These are phyloP conservation scores for Pipistrellus pipistrellus DNA, from an alignment of 2,797 vertebrate species.

Conservation along the genomic window DNA sequence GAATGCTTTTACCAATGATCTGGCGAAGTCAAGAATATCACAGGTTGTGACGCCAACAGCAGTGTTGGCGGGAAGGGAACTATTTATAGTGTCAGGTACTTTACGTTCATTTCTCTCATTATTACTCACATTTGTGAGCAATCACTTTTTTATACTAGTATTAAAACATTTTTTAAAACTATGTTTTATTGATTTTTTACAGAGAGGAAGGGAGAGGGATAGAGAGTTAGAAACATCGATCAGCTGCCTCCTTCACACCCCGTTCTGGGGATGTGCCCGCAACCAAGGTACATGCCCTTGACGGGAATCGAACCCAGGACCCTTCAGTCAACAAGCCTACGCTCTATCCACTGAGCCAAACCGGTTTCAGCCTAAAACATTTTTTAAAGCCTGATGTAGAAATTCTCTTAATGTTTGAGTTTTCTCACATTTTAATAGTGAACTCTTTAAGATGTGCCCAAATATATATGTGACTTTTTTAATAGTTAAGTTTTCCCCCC, in stretches of 20 bases:
- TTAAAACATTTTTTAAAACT: not conserved
- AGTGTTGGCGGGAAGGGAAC: not conserved
- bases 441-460: not conserved
- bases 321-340: too few relatives aligned
- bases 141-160: not conserved
- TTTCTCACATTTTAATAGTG: not conserved
- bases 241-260: too few relatives aligned
- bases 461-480: not conserved
- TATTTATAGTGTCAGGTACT: not conserved
- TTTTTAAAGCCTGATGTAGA: not conserved
- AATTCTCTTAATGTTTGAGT: conserved; percentile 34
- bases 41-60: not conserved
- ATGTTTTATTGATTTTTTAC: too few relatives aligned
- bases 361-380: too few relatives aligned
- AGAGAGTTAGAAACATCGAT: too few relatives aligned
- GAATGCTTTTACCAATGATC: not conserved
- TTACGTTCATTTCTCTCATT: conserved; percentile 40
- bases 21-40: not conserved
- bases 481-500: not conserved
- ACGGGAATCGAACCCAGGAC: too few relatives aligned
- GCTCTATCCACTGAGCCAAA: too few relatives aligned
- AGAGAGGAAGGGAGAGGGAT: too few relatives aligned
- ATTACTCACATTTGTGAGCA: not conserved
- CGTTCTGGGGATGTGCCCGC: too few relatives aligned
- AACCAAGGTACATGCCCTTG: too few relatives aligned